A percentile compares a stretch with the other conserved stretches of the same genome.
phyloP scores from a whole-genome alignment of 2,113 vertebrate species.

The Macroglossus sobrinus region DNA sequence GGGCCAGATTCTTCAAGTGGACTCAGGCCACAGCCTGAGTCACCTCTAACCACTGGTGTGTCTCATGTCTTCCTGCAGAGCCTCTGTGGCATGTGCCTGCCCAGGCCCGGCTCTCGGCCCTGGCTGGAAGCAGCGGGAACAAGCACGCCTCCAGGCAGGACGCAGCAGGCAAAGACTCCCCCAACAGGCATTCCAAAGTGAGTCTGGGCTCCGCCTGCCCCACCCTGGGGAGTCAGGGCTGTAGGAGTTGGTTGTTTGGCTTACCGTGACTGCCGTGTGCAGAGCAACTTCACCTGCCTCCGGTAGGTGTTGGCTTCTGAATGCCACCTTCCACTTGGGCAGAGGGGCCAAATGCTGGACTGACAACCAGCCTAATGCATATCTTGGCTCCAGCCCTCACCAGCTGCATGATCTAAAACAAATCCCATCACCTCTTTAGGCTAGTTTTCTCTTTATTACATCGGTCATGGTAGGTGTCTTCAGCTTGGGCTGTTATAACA shows the following conservation, averaged over 20 bases:
- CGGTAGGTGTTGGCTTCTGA: neutral
- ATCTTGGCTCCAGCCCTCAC: neutral
- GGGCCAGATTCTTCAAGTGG: neutral
- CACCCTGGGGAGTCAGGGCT: neutral
- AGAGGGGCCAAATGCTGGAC: neutral
- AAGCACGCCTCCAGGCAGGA: slow-evolving; percentile 88
- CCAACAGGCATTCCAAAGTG: slow-evolving; percentile 91
- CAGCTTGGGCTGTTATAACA: neutral
- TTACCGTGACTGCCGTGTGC: neutral
- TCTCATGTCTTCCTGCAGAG: slow-evolving; percentile 79
- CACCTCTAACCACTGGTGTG: slow-evolving; percentile 37
- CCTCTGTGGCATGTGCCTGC: slow-evolving; percentile 92
- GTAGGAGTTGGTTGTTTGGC: neutral
- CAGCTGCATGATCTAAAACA: neutral
- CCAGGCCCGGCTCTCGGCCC: slow-evolving; percentile 78
- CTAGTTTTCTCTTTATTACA: neutral
- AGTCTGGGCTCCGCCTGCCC: slow-evolving; percentile 39
- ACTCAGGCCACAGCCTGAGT: neutral
- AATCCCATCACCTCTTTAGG: neutral
- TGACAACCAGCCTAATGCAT: neutral
- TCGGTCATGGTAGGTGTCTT: neutral
- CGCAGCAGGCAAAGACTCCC: slow-evolving; percentile 88
- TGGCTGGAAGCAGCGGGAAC: slow-evolving; percentile 74
- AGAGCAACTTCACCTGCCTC: too few species aligned
- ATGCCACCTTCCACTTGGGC: neutral